Conservation (phyloP, 2,113 vertebrate genomes). For the Miniopterus natalensis region DNA sequence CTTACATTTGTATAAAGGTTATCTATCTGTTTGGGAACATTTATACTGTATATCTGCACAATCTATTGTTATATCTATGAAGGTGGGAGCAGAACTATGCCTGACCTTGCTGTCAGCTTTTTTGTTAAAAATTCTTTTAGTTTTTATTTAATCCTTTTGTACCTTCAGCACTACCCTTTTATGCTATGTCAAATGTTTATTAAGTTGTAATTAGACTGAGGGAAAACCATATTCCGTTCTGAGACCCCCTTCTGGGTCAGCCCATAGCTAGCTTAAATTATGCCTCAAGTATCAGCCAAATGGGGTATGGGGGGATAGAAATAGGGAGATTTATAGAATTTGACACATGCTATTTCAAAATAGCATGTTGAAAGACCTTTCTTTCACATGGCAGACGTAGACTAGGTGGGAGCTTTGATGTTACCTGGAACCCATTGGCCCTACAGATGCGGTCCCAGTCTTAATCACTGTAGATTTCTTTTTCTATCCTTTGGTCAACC, state of each 20-base stretch:
- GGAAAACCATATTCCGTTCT: background rate
- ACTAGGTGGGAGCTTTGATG: background rate
- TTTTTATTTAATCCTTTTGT: constrained; percentile 35
- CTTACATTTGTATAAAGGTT: background rate
- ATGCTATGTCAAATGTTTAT: background rate
- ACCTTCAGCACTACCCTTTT: background rate
- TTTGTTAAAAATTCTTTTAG: constrained; percentile 37
- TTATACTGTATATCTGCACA: background rate
- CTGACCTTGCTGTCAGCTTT: background rate
- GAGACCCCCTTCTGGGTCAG: background rate
- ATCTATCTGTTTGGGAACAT: background rate
- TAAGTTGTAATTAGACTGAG: constrained; percentile 31
- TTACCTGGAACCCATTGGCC: background rate
- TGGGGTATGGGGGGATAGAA: background rate
- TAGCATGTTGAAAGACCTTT: background rate
- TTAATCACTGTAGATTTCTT: background rate
- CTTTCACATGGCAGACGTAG: background rate
- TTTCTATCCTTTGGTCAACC: background rate
- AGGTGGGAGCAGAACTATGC: background rate
- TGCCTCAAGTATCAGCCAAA: background rate
- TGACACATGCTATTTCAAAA: background rate
- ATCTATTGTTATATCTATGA: background rate
- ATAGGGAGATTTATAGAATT: background rate
- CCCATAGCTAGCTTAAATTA: background rate
- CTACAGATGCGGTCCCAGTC: background rate